Evolutionary conservation across 2,888 invertebrate species (phyloP), one percentile per base, ranked within the genome.

Genomic region (Poecilus cupreus): DNA sequence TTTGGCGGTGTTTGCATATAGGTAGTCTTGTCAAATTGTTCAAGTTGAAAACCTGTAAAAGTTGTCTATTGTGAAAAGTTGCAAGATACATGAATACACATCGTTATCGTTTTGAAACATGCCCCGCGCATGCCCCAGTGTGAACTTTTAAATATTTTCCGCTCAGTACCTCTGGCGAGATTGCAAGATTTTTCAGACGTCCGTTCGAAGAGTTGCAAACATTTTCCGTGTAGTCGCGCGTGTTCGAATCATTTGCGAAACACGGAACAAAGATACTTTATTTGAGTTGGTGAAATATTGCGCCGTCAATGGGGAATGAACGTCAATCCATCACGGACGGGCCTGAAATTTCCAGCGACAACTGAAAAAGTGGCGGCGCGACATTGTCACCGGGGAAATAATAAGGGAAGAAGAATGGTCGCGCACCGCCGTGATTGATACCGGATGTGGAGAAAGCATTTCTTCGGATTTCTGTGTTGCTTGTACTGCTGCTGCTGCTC

Each of bases 321-420:
- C 75, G 75, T 51, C 75, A 51, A 75, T 51, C 51, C 49, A 49
- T 75, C 49, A 49, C 72, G 43, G 64, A 16, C 64, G 64, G 16
- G 46, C 43, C 72, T 72, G 72, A 72, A 72, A 72, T 72, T 72
- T 72, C 72, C 46, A 43, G 72, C 46, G 72, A 72, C 72, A 72
- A 72, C 75, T 75, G 51, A 75, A 75, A 72, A 51, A 75, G 13
- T 51, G 51, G 51, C 75, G 51, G 32, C 51, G 51, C 51, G 75
- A 75, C 49, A 51, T 51, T 75, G 75, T 75, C 75, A 51, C 32
- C 85, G 83, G 83, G 83, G 84, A 85, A 86, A 85, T 86, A 86
- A 85, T 85, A 85, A 85, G 85, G 85, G 85, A 85, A 84, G 85
- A 85, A 85, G 85, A 85, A 86, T 86, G 68, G 68, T 49, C 51